Conservation (phyloP, 2,888 invertebrate species). For the Romanomermis culicivorax region DNA sequence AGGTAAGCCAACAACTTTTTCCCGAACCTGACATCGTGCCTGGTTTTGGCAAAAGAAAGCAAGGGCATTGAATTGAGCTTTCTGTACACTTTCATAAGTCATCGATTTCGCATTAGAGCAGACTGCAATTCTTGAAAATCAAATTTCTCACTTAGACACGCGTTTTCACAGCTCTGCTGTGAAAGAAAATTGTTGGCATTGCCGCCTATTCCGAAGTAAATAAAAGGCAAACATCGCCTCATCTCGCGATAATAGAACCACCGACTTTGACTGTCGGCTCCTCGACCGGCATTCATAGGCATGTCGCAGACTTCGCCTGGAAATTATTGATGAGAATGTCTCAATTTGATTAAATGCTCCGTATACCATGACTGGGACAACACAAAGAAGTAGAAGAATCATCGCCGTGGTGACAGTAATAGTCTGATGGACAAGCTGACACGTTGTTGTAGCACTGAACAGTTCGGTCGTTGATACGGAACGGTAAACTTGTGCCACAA, state of each 20-base stretch:
- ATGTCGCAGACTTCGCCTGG: slow-evolving; percentile 18
- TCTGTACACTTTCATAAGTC: no score
- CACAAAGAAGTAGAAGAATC: slow-evolving; percentile 5
- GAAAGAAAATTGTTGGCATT: slow-evolving; percentile 20
- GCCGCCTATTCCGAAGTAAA: slow-evolving; percentile 16
- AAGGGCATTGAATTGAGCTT: no score
- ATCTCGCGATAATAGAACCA: slow-evolving; percentile 13
- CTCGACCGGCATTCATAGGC: slow-evolving; percentile 26
- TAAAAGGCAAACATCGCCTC: slow-evolving; percentile 15
- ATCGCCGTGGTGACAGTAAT: slow-evolving; percentile 10
- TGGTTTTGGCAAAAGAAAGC: no score
- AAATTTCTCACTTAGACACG: slow-evolving; percentile 16
- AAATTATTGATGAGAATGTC: neutral
- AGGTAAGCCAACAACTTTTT: no score
- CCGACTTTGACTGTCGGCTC: slow-evolving; percentile 17
- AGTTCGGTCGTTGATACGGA: neutral
- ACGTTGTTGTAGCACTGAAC: neutral
- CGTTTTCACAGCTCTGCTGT: slow-evolving; percentile 15
- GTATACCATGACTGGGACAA: slow-evolving; percentile 8
- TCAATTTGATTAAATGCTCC: neutral
- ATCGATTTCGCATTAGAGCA: no score
- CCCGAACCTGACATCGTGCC: no score
- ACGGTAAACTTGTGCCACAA: slow-evolving; percentile 1
- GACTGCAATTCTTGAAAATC: no score
- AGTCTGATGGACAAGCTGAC: slow-evolving; percentile 1